phyloP scores from a whole-genome alignment of 2,888 invertebrate genomes.

The Phengaris alcon region DNA sequence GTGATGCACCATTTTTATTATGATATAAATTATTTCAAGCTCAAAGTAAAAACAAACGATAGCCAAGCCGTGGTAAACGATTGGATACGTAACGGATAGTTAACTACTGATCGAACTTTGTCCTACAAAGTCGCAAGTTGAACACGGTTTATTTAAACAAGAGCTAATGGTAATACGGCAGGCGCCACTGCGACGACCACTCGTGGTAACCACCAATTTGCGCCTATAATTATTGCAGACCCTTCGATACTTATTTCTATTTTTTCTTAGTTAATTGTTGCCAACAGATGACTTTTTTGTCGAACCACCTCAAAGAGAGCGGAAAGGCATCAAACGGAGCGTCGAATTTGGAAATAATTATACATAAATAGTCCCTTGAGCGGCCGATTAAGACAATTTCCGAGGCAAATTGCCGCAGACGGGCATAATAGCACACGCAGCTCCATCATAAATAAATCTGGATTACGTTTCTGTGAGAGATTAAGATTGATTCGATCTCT shows the following conservation, averaged over 20 bases:
- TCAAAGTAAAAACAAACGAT: slow-evolving; percentile 9
- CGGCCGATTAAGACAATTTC: slow-evolving; percentile 80
- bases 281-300: slow-evolving; percentile 80
- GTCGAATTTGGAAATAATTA: slow-evolving; percentile 80
- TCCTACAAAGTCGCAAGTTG: slow-evolving; percentile 1
- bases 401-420: slow-evolving; percentile 79
- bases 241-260: slow-evolving; percentile 79
- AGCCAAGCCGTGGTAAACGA: neutral
- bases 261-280: slow-evolving; percentile 77
- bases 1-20: neutral
- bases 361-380: slow-evolving; percentile 81
- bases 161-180: slow-evolving; percentile 54
- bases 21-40: neutral
- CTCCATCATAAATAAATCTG: slow-evolving; percentile 79
- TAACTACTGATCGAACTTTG: neutral
- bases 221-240: slow-evolving; percentile 79
- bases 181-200: slow-evolving; percentile 69
- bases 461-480: slow-evolving; percentile 78
- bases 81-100: slow-evolving; percentile 1
- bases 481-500: slow-evolving; percentile 79
- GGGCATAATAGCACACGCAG: slow-evolving; percentile 78
- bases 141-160: slow-evolving; percentile 30
- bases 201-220: slow-evolving; percentile 77
- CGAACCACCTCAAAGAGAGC: slow-evolving; percentile 78
- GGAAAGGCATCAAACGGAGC: slow-evolving; percentile 79